Evolutionary conservation across 2,888 invertebrate genomes (phyloP), one percentile per base, ranked within the genome.

Genomic region (Eurytoma californica): DNA sequence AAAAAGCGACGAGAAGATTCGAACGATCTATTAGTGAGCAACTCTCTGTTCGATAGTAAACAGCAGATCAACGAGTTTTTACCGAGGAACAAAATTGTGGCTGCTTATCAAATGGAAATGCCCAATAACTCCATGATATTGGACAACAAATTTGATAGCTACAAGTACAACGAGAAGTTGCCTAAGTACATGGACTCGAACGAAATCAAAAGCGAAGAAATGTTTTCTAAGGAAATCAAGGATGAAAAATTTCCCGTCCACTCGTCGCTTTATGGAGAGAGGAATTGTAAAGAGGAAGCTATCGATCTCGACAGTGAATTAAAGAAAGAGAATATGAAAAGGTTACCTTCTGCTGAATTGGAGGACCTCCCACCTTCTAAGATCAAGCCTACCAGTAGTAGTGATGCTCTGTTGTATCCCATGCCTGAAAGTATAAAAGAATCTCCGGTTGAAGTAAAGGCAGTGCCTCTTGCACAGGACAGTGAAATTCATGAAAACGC

Each of bases 1-100:
- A 81, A 81, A 28, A 81, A 81, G 24, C 76, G 73, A 0, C 68
- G 28, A 73, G 81, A 81, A 12, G 81, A 79, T 57, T 9, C 72
- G 5, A 75, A 81, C 12, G 75, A 78, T 63, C 14, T 78, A 13
- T 55, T 80, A 3, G 63, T 18, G 4, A 55, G 55, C 24, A 77
- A 75, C 24, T 4, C 72, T 16, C 24, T 73, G 9, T 77, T 58
- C 7, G 81, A 79, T 0, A 53, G 30, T 14, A 79, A 79, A 16
- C 79, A 76, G 12, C 76, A 79, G 53, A 55, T 76, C n/a, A 76
- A 58, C 14, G 81, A 81, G 20, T 53, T 73, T 30, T 9, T 51
- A 3, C 70, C 73, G 0, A 79, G 68, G n/a, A 78, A 79, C 53
- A 79, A 68, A 24, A 60, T 70, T n/a, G 14, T 81, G 9, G 73